A percentile compares a stretch with the other conserved stretches of the same genome.
Conservation (phyloP, 2,888 invertebrate species). For the Entomobrya proxima region DNA sequence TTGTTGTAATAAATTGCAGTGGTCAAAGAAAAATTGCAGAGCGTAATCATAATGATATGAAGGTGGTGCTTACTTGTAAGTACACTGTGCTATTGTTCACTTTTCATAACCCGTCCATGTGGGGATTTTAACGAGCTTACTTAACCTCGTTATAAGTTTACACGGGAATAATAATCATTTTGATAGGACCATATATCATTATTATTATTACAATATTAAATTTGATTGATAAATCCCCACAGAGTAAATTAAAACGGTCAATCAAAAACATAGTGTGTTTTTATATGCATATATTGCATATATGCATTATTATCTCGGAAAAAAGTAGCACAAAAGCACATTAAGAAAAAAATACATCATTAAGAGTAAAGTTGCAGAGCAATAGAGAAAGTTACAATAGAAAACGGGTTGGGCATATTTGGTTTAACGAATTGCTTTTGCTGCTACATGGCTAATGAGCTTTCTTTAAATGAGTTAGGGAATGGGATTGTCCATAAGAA, state of each 20-base stretch:
- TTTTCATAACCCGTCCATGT: constrained; percentile 20
- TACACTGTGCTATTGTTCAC: neutral
- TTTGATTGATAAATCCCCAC: constrained; percentile 47
- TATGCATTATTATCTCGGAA: neutral
- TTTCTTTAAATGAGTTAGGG: too few relatives aligned
- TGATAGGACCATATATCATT: constrained; percentile 33
- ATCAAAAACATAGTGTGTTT: too few relatives aligned
- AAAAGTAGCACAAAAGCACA: neutral
- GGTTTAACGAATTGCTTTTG: too few relatives aligned
- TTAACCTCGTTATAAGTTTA: constrained; percentile 30
- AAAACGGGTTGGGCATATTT: too few relatives aligned
- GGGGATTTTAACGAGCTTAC: constrained; percentile 48
- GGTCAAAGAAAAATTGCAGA: neutral
- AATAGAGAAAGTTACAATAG: neutral
- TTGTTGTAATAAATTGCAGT: neutral
- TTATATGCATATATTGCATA: too few relatives aligned
- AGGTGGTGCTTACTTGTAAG: too few relatives aligned
- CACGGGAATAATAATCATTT: constrained; percentile 19
- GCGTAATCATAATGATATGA: neutral
- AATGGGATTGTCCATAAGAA: too few relatives aligned
- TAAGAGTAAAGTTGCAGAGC: neutral
- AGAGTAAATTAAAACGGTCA: constrained; percentile 61
- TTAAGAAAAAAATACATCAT: neutral
- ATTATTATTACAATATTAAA: constrained; percentile 18
- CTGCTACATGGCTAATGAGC: too few relatives aligned